phyloP scores from a whole-genome alignment of 2,113 vertebrate genomes.

The Empidonax traillii region DNA sequence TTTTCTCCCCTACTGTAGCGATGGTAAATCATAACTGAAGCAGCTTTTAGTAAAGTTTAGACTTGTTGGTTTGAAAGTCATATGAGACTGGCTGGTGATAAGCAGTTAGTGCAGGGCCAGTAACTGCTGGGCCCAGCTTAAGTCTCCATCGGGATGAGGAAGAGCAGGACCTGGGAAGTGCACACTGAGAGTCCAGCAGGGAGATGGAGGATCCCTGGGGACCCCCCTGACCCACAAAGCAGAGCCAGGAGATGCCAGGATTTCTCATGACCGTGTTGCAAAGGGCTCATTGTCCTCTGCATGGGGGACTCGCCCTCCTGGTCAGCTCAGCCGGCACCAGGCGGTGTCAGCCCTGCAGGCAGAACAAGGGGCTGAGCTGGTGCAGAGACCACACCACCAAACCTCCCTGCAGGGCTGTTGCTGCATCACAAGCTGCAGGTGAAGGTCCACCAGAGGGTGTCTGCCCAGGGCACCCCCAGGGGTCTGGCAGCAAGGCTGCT shows the following conservation, averaged over 20 bases:
- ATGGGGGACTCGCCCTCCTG: accelerated
- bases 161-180: not conserved
- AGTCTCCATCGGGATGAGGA: not conserved
- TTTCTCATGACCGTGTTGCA: accelerated
- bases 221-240: not conserved
- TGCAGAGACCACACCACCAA: not conserved
- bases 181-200: not conserved
- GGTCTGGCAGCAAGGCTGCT: not conserved
- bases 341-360: not conserved
- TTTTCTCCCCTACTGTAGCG: not conserved
- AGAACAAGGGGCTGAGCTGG: not conserved
- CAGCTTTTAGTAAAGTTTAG: not conserved
- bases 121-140: not conserved
- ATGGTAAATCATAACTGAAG: not conserved
- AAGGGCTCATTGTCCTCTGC: accelerated
- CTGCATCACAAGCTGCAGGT: not conserved
- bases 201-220: not conserved
- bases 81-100: not conserved
- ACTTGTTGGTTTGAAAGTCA: not conserved
- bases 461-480: not conserved
- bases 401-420: not conserved
- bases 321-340: not conserved
- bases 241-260: not conserved
- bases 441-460: not conserved
- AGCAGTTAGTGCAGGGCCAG: not conserved